phyloP scores from a whole-genome alignment of 2,113 vertebrate genomes.

The Notothenia rossii region DNA sequence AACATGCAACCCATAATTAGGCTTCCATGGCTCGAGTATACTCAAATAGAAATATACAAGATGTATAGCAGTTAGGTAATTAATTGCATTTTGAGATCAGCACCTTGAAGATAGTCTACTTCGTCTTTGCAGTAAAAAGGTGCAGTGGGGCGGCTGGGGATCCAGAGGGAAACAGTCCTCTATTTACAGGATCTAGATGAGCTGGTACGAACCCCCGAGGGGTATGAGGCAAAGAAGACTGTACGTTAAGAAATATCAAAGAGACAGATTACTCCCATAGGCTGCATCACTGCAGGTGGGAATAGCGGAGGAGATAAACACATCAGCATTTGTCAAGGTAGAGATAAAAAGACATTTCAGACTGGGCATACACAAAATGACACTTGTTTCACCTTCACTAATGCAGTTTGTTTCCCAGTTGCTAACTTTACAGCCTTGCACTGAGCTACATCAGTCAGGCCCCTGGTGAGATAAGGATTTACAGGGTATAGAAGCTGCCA shows the following conservation, averaged over 20 bases:
- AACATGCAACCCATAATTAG: conserved; percentile 31
- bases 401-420: conserved; percentile 34
- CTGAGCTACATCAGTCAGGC: conserved; percentile 47
- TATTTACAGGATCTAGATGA: conserved; percentile 59
- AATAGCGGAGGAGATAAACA: conserved; percentile 61
- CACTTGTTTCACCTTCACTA: conserved; percentile 36
- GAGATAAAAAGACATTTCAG: conserved; percentile 23
- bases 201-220: conserved; percentile 34
- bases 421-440: conserved; percentile 50
- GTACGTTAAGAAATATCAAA: conserved; percentile 46
- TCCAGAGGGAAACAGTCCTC: conserved; percentile 46
- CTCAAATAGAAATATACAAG: conserved; percentile 15
- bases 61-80: conserved; percentile 26
- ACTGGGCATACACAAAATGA: conserved; percentile 34
- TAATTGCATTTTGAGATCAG: conserved; percentile 54
- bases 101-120: conserved; percentile 36
- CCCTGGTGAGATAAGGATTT: conserved; percentile 63
- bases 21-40: conserved; percentile 27
- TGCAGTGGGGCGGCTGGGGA: conserved; percentile 7
- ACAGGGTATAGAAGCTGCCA: conserved; percentile 29
- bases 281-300: conserved; percentile 41
- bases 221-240: conserved; percentile 46
- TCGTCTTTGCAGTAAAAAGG: conserved; percentile 27
- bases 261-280: conserved; percentile 58
- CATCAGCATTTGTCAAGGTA: conserved; percentile 25